Conservation (phyloP, 2,888 invertebrate genomes). For the Merodon equestris region DNA sequence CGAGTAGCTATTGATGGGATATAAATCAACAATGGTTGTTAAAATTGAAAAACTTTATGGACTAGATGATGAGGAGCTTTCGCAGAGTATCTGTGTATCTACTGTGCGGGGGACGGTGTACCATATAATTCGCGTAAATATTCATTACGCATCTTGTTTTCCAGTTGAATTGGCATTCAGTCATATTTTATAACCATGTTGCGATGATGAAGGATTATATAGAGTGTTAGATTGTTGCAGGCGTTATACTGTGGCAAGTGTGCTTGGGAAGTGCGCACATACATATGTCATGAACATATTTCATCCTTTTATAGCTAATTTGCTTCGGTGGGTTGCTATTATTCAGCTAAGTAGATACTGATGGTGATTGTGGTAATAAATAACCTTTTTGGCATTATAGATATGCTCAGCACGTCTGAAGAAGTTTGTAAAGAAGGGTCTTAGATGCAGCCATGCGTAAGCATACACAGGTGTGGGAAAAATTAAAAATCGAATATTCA, state of each 20-base stretch:
- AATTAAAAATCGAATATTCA: too few relatives aligned
- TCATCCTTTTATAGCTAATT: conserved; percentile 25
- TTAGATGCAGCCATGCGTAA: too few relatives aligned
- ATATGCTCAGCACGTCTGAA: too few relatives aligned
- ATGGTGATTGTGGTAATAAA: conserved; percentile 10
- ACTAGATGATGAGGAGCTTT: conserved; percentile 38
- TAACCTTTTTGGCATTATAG: not conserved
- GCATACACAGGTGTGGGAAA: too few relatives aligned
- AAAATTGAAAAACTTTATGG: conserved; percentile 55
- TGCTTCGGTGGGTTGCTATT: conserved; percentile 5
- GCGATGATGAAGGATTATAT: conserved; percentile 3
- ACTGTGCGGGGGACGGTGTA: conserved; percentile 17
- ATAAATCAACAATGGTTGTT: conserved; percentile 50
- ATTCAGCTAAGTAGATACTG: conserved; percentile 7
- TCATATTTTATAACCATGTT: conserved; percentile 27
- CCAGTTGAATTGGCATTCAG: conserved; percentile 52
- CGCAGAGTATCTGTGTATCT: conserved; percentile 1
- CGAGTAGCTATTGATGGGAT: too few relatives aligned
- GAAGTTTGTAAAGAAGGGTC: too few relatives aligned
- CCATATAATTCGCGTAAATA: conserved; percentile 37
- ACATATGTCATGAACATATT: conserved; percentile 5
- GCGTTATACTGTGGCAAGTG: conserved; percentile 30
- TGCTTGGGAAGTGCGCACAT: conserved; percentile 15
- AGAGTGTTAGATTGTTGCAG: not conserved
- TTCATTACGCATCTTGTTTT: conserved; percentile 57